Evolutionary conservation across 2,888 invertebrate genomes (phyloP).

Genomic region (Tipula lateralis): DNA sequence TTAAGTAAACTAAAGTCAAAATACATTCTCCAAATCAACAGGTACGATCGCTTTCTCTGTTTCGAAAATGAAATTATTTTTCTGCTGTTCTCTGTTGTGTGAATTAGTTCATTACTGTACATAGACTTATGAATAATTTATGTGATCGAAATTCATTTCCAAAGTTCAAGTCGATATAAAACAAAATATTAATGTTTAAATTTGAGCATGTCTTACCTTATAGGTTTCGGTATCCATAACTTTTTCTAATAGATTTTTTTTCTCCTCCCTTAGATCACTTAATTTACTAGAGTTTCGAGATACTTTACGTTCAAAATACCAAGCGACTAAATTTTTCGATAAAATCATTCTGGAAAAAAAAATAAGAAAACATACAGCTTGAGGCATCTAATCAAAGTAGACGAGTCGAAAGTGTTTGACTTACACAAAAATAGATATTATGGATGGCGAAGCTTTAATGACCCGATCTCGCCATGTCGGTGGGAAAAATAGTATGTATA

Average conservation of each 20-base stretch:
- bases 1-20: not conserved
- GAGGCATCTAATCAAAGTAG: not conserved
- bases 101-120: not conserved
- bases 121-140: not conserved
- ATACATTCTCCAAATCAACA: not conserved
- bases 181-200: not conserved
- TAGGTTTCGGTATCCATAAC: constrained; percentile 98
- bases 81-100: not conserved
- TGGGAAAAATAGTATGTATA: constrained; percentile 77
- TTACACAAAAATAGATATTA: constrained; percentile 81
- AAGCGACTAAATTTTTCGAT: constrained; percentile 72
- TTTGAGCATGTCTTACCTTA: constrained; percentile 56
- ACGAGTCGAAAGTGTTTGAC: constrained; percentile 43
- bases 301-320: constrained; percentile 83
- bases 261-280: constrained; percentile 67
- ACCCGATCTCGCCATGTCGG: constrained; percentile 68
- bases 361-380: not conserved
- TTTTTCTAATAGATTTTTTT: constrained; percentile 83
- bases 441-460: constrained; percentile 70
- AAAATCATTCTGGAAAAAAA: constrained; percentile 61
- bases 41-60: not conserved
- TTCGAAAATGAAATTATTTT: not conserved
- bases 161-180: not conserved
- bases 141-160: not conserved
- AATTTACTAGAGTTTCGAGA: constrained; percentile 71